A percentile compares a stretch with the other conserved stretches of the same genome.
Conservation (phyloP, 2,888 invertebrate genomes). For the Seira sanloemensis region DNA sequence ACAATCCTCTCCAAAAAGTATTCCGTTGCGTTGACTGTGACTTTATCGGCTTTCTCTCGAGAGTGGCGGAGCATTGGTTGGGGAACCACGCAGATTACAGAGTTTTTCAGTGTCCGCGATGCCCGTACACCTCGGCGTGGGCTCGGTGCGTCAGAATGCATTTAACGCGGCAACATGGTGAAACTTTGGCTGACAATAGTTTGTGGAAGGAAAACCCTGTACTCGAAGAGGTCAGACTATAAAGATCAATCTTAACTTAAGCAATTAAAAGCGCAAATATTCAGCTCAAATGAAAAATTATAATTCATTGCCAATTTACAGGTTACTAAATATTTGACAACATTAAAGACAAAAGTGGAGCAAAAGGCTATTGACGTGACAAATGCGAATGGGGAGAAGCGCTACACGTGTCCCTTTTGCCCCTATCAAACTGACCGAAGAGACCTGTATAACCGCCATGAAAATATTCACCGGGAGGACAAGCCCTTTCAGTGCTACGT, state of each 20-base stretch:
- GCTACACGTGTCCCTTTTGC: slow-evolving; percentile 91
- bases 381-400: slow-evolving; percentile 74
- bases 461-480: slow-evolving; percentile 94
- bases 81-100: slow-evolving; percentile 84
- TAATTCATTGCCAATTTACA: slow-evolving; percentile 35
- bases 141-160: slow-evolving; percentile 85
- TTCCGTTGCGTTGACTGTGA: slow-evolving; percentile 87
- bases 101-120: slow-evolving; percentile 82
- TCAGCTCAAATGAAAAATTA: background rate
- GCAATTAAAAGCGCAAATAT: no score
- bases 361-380: slow-evolving; percentile 68
- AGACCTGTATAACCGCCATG: slow-evolving; percentile 93
- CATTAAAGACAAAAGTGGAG: slow-evolving; percentile 82
- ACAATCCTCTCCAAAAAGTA: slow-evolving; percentile 85
- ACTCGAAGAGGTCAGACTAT: slow-evolving; percentile 79
- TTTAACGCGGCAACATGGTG: slow-evolving; percentile 84
- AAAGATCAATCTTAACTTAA: background rate
- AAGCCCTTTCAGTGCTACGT: slow-evolving; percentile 96
- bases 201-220: slow-evolving; percentile 83
- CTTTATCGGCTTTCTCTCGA: slow-evolving; percentile 84
- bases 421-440: slow-evolving; percentile 94
- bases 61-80: slow-evolving; percentile 87
- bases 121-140: slow-evolving; percentile 86
- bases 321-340: slow-evolving; percentile 82
- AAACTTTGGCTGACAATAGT: slow-evolving; percentile 78